Percentiles rank a stretch among this genome's conserved stretches.
These are phyloP conservation scores for Orestias chungarensis DNA, from an alignment of 2,797 vertebrate species.

Conservation along the genomic window DNA sequence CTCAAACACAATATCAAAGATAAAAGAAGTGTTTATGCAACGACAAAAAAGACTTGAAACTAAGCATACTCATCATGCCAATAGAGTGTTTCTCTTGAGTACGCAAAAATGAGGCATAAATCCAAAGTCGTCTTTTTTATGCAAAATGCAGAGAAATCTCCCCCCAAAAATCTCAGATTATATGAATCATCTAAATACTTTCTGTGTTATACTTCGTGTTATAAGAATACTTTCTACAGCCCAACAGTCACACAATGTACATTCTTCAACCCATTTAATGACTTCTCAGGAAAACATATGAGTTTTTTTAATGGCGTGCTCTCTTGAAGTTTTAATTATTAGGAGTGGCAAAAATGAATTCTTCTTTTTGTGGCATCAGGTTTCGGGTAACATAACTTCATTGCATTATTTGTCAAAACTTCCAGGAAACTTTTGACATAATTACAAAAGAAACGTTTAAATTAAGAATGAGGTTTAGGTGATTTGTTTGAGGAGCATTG, in stretches of 20 bases:
- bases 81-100: not conserved
- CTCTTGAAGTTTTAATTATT: not conserved
- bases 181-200: not conserved
- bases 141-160: not conserved
- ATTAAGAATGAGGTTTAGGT: not conserved
- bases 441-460: not conserved
- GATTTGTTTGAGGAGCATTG: no score
- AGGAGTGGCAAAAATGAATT: not conserved
- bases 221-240: not conserved
- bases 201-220: not conserved
- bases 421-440: not conserved
- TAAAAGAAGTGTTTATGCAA: not conserved
- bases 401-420: not conserved
- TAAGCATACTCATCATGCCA: not conserved
- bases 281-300: not conserved
- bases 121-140: not conserved
- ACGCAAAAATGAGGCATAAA: not conserved
- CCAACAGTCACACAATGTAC: not conserved
- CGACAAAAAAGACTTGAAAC: conserved; percentile 3
- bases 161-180: not conserved
- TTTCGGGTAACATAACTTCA: not conserved
- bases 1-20: not conserved
- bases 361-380: not conserved
- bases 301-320: not conserved
- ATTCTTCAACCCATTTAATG: not conserved